Conservation (phyloP, 23 tunicate species). For the Halocynthia roretzi region DNA sequence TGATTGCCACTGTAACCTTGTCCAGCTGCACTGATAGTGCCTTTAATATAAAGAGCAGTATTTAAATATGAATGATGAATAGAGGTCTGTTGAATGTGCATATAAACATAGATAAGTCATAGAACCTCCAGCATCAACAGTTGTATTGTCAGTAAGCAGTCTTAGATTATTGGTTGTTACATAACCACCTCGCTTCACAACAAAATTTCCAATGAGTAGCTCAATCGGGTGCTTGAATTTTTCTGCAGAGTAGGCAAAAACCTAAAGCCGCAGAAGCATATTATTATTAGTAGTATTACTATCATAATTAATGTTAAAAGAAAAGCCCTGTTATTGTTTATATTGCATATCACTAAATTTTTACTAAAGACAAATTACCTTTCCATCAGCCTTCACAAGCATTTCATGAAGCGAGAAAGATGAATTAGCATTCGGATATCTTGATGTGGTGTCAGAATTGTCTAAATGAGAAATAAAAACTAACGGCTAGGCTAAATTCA, state of each 20-base stretch:
- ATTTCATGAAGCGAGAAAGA: conserved; percentile 19
- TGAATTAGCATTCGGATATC: not conserved
- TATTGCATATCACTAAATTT: too few species aligned
- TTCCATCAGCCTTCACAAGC: conserved; percentile 30
- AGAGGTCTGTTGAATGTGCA: too few species aligned
- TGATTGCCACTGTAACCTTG: conserved; percentile 5
- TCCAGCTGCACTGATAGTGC: conserved; percentile 10
- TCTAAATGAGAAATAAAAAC: too few species aligned
- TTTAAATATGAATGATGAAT: too few species aligned
- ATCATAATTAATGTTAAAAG: too few species aligned
- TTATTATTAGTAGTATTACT: too few species aligned
- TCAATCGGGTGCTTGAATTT: conserved; percentile 16
- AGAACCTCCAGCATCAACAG: conserved; percentile 25
- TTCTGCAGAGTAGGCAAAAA: conserved; percentile 27
- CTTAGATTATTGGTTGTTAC: conserved; percentile 2
- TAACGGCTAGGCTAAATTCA: too few species aligned
- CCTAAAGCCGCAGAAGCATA: not conserved
- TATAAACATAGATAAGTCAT: too few species aligned
- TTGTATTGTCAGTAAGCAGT: conserved; percentile 2
- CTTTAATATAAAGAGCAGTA: not conserved
- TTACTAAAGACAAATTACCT: not conserved
- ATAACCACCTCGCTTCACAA: conserved; percentile 22
- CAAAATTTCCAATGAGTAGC: conserved; percentile 6
- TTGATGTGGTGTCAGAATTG: too few species aligned
- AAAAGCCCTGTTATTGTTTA: too few species aligned